phyloP scores from a whole-genome alignment of 2,797 vertebrate species.

The Geotrypetes seraphini region DNA sequence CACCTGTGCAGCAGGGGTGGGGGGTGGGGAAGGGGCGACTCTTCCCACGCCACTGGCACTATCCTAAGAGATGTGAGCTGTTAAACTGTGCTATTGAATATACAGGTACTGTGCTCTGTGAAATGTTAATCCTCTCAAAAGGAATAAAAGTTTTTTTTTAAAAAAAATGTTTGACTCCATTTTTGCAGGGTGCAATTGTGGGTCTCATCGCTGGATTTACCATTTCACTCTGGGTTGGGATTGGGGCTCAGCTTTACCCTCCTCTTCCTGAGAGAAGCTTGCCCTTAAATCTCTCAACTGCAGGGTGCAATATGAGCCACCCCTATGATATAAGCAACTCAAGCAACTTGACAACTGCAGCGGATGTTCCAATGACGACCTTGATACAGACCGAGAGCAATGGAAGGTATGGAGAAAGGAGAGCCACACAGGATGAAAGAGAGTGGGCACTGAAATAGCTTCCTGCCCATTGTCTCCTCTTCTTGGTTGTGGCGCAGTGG shows the following conservation, averaged over 20 bases:
- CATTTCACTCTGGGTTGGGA: conserved; percentile 79
- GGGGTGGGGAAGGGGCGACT: too few species aligned
- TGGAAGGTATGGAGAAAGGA: conserved; percentile 32
- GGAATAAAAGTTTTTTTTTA: too few species aligned
- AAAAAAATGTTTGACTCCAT: neutral
- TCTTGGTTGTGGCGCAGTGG: too few species aligned
- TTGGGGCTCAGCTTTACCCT: conserved; percentile 75
- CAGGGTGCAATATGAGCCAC: conserved; percentile 70
- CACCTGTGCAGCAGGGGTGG: too few species aligned
- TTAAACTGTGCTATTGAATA: too few species aligned
- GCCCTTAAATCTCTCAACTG: conserved; percentile 52
- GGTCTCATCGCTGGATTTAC: conserved; percentile 65
- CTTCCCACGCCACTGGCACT: too few species aligned
- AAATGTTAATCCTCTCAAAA: too few species aligned
- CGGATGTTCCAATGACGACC: conserved; percentile 14
- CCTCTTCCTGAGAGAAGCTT: conserved; percentile 51
- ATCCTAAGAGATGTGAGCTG: too few species aligned
- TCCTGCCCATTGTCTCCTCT: too few species aligned
- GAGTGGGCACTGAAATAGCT: too few species aligned
- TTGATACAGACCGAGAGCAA: conserved; percentile 1
- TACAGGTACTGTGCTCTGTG: too few species aligned
- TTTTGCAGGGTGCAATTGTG: conserved; percentile 65
- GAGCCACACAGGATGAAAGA: too few species aligned
- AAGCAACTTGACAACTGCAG: conserved; percentile 41
- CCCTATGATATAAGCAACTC: conserved; percentile 34